Evolutionary conservation across 2,797 vertebrate genomes (phyloP).

Genomic region (Epinephelus awoara): DNA sequence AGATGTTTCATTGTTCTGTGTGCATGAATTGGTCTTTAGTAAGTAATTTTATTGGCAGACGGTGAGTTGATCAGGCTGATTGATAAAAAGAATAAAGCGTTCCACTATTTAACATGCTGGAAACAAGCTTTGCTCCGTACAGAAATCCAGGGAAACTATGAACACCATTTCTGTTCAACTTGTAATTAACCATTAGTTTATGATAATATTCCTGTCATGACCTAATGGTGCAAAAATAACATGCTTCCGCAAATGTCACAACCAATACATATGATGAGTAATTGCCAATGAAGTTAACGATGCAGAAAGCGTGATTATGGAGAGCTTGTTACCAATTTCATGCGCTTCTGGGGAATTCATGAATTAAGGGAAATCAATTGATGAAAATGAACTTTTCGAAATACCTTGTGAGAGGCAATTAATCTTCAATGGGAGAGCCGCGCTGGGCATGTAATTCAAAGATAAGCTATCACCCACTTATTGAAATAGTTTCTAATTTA

Average conservation of each 20-base stretch:
- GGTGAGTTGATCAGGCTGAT: background rate
- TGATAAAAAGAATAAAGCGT: background rate
- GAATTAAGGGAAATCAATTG: constrained; percentile 81
- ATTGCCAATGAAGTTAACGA: constrained; percentile 75
- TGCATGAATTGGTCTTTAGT: background rate
- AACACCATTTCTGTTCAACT: constrained; percentile 44
- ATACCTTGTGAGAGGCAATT: constrained; percentile 81
- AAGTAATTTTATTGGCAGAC: background rate
- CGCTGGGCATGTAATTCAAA: constrained; percentile 80
- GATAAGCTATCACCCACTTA: constrained; percentile 80
- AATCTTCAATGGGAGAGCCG: constrained; percentile 77
- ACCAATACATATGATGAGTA: constrained; percentile 71
- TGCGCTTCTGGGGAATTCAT: constrained; percentile 73
- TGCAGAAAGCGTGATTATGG: constrained; percentile 74
- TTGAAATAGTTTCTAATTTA: constrained; percentile 79
- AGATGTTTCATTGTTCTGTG: background rate
- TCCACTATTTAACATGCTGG: background rate
- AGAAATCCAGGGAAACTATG: constrained; percentile 26
- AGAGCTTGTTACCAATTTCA: constrained; percentile 77
- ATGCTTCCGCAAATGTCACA: constrained; percentile 77
- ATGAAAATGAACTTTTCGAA: constrained; percentile 82
- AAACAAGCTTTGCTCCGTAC: constrained; percentile 10
- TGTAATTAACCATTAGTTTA: constrained; percentile 66
- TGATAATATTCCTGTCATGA: constrained; percentile 73
- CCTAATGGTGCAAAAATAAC: constrained; percentile 79